phyloP scores from a whole-genome alignment of 2,113 vertebrate genomes.

The Misgurnus anguillicaudatus region DNA sequence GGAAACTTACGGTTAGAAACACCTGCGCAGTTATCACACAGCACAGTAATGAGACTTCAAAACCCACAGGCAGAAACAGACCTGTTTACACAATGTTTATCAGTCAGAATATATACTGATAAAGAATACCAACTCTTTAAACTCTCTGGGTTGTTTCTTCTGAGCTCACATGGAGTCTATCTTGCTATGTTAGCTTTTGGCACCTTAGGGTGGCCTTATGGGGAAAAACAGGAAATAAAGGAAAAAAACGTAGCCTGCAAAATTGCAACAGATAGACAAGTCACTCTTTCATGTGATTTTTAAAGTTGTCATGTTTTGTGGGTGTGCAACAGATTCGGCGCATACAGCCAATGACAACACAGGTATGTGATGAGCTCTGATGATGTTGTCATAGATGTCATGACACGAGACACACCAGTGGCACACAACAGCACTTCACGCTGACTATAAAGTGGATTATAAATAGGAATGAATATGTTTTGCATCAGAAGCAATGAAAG shows the following conservation, averaged over 20 bases:
- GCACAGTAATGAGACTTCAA: background rate
- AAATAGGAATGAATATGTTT: background rate
- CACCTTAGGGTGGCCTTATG: background rate
- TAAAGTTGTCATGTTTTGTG: no score
- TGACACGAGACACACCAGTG: constrained; percentile 51
- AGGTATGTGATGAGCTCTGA: constrained; percentile 48
- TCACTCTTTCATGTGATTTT: no score
- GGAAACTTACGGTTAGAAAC: background rate
- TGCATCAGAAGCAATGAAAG: background rate
- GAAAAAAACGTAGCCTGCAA: background rate
- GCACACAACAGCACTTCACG: no score
- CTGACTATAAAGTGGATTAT: background rate
- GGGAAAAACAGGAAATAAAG: background rate
- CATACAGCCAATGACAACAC: constrained; percentile 61
- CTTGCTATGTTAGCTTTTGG: background rate
- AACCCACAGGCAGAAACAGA: background rate
- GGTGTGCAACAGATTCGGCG: constrained; percentile 61
- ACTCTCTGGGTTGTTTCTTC: background rate
- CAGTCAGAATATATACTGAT: background rate
- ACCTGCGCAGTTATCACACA: background rate
- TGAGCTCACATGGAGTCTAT: background rate
- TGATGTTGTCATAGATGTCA: constrained; percentile 78
- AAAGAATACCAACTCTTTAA: no score
- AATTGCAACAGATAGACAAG: background rate
- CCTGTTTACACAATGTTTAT: background rate